Evolutionary conservation across 2,888 invertebrate species (phyloP).

Genomic region (Pristionchus maxplancki): DNA sequence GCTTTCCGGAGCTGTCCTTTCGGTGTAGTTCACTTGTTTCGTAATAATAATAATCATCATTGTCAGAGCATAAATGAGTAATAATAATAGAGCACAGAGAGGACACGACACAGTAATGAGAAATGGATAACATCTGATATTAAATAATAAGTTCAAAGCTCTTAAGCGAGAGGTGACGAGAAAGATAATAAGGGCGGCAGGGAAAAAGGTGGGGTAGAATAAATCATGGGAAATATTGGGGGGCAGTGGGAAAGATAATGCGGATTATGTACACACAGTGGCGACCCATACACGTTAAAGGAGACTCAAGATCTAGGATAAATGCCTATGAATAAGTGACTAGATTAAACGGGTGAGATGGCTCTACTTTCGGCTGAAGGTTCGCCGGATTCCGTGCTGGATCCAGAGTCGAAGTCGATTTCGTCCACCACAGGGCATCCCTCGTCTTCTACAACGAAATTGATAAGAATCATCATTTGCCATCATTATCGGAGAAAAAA

Average conservation of each 20-base stretch:
- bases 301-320: neutral
- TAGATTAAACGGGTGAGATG: conserved; percentile 24
- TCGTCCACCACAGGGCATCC: conserved; percentile 42
- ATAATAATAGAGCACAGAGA: neutral
- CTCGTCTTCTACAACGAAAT: conserved; percentile 30
- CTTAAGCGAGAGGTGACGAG: conserved; percentile 5
- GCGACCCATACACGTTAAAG: conserved; percentile 43
- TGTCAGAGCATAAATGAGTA: conserved; percentile 7
- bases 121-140: neutral
- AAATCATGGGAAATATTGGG: neutral
- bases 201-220: neutral
- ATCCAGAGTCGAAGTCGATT: conserved; percentile 37
- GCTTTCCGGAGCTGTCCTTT: neutral
- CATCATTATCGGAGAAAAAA: neutral
- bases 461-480: neutral
- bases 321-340: neutral
- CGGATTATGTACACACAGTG: conserved; percentile 42
- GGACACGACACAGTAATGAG: conserved; percentile 27
- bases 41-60: conserved; percentile 14
- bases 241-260: neutral
- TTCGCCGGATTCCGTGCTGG: conserved; percentile 8
- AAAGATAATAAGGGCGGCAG: neutral
- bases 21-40: neutral
- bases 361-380: neutral
- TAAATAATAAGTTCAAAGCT: conserved; percentile 2